A percentile compares a stretch with the other conserved stretches of the same genome.
Conservation (phyloP, 1,140 invertebrate species). For the Drosophila ercepeae region DNA sequence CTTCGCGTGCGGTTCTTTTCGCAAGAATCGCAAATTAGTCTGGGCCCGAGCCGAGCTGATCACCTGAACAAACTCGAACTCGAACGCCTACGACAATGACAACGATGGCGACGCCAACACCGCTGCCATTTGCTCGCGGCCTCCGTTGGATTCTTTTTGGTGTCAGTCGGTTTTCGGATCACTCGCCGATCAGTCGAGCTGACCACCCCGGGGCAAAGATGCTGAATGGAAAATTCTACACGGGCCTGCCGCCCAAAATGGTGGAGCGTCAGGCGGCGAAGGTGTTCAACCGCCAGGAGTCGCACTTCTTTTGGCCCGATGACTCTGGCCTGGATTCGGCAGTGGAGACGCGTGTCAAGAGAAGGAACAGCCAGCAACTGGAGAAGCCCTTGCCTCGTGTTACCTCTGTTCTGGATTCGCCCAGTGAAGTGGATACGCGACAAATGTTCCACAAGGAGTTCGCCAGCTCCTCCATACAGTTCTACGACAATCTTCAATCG, state of each 20-base stretch:
- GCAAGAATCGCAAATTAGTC: constrained; percentile 80
- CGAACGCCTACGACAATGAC: constrained; percentile 24
- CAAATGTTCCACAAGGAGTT: constrained; percentile 79
- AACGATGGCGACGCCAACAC: constrained; percentile 40
- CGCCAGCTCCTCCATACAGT: constrained; percentile 78
- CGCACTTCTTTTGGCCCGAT: constrained; percentile 80
- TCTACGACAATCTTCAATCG: constrained; percentile 73
- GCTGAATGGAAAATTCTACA: constrained; percentile 81
- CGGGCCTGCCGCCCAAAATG: constrained; percentile 79
- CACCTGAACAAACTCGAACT: constrained; percentile 54
- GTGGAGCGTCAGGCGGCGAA: constrained; percentile 53
- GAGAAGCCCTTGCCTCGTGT: constrained; percentile 22
- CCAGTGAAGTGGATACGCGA: constrained; percentile 59
- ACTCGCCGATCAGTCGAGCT: constrained; percentile 29
- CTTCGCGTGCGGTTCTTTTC: constrained; percentile 49
- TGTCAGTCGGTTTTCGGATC: constrained; percentile 58
- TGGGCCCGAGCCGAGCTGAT: constrained; percentile 38
- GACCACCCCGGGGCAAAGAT: constrained; percentile 33
- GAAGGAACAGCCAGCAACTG: constrained; percentile 65
- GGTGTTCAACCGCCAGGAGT: constrained; percentile 66
- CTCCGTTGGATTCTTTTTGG: constrained; percentile 51
- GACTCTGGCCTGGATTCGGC: constrained; percentile 65
- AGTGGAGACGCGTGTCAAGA: constrained; percentile 57
- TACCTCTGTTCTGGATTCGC: background rate
- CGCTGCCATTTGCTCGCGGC: constrained; percentile 18